Base-by-base conservation (phyloP, 2,888 invertebrate genomes). In the Cosmopolites sordidus region DNA sequence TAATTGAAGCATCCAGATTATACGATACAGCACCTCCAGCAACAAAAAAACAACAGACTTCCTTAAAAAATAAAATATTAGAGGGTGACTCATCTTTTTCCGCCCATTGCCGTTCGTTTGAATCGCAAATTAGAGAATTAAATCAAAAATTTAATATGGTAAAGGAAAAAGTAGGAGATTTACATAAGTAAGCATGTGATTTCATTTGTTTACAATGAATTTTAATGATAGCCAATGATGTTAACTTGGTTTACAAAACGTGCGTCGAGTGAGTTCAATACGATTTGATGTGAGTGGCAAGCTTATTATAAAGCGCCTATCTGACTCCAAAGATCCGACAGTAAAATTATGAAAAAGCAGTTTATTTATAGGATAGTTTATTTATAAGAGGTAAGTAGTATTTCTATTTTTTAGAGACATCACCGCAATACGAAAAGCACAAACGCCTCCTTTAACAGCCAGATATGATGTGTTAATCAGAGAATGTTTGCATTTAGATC, bases 121-220 rank as follows among this genome's bases (percentile, higher is more conserved):
- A 80, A 61, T 75, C 77, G 2, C 79, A 78, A 60, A 74, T 79
- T 11, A 75, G 83, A 69, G 83, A 83, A 60, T 68, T 83, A 50
- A 81, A 79, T 60, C 79, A 80, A 57, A 81, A 83, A 65, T 74
- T 83, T 62, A 78, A 78, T 62, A 74, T 77, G 4, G 79, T 84
- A 2, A 82, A 82, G 63, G 83, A 83, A 50, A 78, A 82, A 56
- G 79, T 86, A 5, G 80, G 82, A 42, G 86, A 87, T 60, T 70
- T 86, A 18, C 87, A 87, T 65, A 62, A 60, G 55, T 52, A 47
- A 12, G 47, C 2, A 14, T n/a, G n/a, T n/a, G n/a, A n/a, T n/a
- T n/a, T n/a, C n/a, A n/a, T n/a, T n/a, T n/a, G n/a, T n/a, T n/a
- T n/a, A n/a, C n/a, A n/a, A n/a, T n/a, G n/a, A n/a, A n/a, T n/a